A percentile compares a stretch with the other conserved stretches of the same genome.
phyloP scores from a whole-genome alignment of 1,140 invertebrate species.

The Nephila pilipes region DNA sequence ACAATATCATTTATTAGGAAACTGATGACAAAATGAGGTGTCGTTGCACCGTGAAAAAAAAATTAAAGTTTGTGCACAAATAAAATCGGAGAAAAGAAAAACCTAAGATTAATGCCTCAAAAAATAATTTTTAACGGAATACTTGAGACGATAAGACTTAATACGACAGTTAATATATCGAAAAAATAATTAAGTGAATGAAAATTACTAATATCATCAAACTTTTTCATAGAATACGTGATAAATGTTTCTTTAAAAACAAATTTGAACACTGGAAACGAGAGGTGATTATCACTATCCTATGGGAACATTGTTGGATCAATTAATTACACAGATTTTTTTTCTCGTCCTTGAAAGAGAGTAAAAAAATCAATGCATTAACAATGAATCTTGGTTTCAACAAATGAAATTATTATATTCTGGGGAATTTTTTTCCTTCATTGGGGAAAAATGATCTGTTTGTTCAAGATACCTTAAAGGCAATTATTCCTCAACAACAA shows the following conservation, averaged over 20 bases:
- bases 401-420: not conserved
- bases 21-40: not conserved
- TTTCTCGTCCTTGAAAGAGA: not conserved
- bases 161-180: constrained; percentile 22
- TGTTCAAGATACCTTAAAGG: too few species aligned
- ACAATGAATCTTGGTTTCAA: not conserved
- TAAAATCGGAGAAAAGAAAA: not conserved
- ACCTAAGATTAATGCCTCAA: constrained; percentile 12
- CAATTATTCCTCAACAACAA: too few species aligned
- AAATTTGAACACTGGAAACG: not conserved
- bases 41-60: not conserved
- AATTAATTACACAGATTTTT: constrained; percentile 8
- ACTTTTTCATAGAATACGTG: not conserved
- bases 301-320: not conserved
- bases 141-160: constrained; percentile 17
- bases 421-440: not conserved
- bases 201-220: constrained; percentile 1
- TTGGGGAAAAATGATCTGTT: too few species aligned
- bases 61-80: constrained; percentile 3
- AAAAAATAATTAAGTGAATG: constrained; percentile 35
- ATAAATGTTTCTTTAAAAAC: constrained; percentile 39
- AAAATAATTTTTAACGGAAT: not conserved
- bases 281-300: not conserved
- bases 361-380: not conserved
- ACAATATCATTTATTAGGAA: not conserved